Evolutionary conservation across 2,888 invertebrate species (phyloP).

Genomic region (Drosophila cognata): DNA sequence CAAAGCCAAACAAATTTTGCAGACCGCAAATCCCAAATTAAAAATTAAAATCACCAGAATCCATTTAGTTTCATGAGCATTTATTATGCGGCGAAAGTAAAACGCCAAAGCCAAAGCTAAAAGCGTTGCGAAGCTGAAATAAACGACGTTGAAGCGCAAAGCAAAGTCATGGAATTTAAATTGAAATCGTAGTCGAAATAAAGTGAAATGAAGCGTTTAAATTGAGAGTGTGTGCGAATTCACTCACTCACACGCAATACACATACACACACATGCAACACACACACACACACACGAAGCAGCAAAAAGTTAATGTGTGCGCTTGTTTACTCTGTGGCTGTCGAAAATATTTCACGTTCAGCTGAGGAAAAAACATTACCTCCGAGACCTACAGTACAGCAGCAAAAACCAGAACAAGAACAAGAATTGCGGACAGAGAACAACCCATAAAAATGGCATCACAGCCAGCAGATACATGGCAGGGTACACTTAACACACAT

Average conservation of each 20-base stretch:
- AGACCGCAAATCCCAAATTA: constrained; percentile 63
- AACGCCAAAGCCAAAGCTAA: constrained; percentile 14
- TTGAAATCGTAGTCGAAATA: constrained; percentile 81
- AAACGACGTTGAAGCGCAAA: constrained; percentile 53
- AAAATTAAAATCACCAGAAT: constrained; percentile 74
- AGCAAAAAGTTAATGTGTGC: constrained; percentile 72
- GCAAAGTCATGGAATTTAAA: constrained; percentile 75
- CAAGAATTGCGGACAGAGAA: constrained; percentile 18
- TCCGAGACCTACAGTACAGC: constrained; percentile 43
- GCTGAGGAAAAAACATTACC: constrained; percentile 70
- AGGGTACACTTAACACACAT: background rate
- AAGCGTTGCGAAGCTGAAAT: constrained; percentile 52
- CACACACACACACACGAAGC: constrained; percentile 27
- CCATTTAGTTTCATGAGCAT: constrained; percentile 63
- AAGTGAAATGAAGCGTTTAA: constrained; percentile 81
- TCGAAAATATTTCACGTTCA: constrained; percentile 77
- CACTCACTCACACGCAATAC: constrained; percentile 12
- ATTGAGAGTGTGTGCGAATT: constrained; percentile 52
- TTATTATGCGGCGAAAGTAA: constrained; percentile 22
- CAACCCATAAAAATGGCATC: constrained; percentile 36
- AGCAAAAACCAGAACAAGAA: constrained; percentile 22
- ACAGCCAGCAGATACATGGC: constrained; percentile 16
- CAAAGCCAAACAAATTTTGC: constrained; percentile 15
- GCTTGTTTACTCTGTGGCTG: constrained; percentile 79
- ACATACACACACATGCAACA: constrained; percentile 9